Base-by-base conservation (phyloP, 2,888 invertebrate species). In the Anthoptus insignis region DNA sequence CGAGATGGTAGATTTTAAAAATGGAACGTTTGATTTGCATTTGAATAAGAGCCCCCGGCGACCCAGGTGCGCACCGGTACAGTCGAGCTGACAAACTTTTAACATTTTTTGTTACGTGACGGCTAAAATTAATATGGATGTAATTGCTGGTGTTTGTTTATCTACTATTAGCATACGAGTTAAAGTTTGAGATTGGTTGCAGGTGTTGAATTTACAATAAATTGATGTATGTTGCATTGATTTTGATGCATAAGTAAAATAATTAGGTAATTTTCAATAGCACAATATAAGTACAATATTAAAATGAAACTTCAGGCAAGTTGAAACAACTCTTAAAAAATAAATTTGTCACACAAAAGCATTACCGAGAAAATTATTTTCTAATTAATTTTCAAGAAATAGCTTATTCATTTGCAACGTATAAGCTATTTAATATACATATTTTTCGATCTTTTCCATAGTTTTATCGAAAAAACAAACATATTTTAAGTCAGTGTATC, bases 1-100 rank as follows among this genome's bases (percentile, higher is more conserved):
- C 86, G 90, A 90, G 91, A 92, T 91, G 91, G 91, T 92, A 91
- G 90, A 92, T 91, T 92, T 92, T 91, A 87, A 93, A 93, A 93
- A 93, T 92, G 93, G 93, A 91, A 92, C 93, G 89, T 91, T 93
- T 93, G 93, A 93, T 93, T 93, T 93, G 93, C 93, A 93, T 93
- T 93, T 93, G 93, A 93, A 93, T 93, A 86, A 88, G 89, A 87
- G 91, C 91, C 91, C 91, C 89, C 80, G 88, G 91, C 91, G 89
- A 88, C 91, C 93, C 92, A 92, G 93, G 92, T 92, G 92, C 89
- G 86, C 87, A 76, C 75, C 75, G 78, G 91, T 91, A 91, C 86
- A 86, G 83, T 86, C 86, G 78, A 67, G 74, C 76, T 76, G 80
- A 76, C 80, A 89, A 87, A 87, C 81, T 86, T 87, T 88, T 76